phyloP scores from a whole-genome alignment of 2,888 invertebrate species.

The Drosophila kokeensis region DNA sequence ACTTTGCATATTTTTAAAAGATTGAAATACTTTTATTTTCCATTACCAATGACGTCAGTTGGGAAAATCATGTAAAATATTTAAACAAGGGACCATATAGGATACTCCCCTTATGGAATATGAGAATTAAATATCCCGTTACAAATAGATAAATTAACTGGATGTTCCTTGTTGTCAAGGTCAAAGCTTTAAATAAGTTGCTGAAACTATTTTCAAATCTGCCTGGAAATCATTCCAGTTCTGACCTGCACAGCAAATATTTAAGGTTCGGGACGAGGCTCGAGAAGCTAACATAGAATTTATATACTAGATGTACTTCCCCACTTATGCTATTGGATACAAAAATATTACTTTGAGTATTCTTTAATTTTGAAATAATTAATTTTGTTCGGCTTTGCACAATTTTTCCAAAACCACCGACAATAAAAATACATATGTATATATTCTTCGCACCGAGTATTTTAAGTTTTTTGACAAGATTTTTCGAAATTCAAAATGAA shows the following conservation, averaged over 20 bases:
- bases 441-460: no score
- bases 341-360: background rate
- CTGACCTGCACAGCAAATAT: background rate
- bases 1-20: background rate
- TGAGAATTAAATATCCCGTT: background rate
- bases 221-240: background rate
- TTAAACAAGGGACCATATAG: no score
- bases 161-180: background rate
- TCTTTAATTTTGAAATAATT: fast-evolving
- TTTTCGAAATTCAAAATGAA: no score
- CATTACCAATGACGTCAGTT: background rate
- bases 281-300: no score
- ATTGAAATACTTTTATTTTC: background rate
- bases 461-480: no score
- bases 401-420: background rate
- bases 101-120: background rate
- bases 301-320: no score
- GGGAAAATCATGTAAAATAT: background rate
- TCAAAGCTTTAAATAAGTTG: background rate
- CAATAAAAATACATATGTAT: no score
- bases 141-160: background rate
- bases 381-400: background rate
- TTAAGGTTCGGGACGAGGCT: no score
- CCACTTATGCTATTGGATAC: background rate
- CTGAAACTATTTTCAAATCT: background rate